phyloP scores from a whole-genome alignment of 2,888 invertebrate species.

The Dryobota labecula region DNA sequence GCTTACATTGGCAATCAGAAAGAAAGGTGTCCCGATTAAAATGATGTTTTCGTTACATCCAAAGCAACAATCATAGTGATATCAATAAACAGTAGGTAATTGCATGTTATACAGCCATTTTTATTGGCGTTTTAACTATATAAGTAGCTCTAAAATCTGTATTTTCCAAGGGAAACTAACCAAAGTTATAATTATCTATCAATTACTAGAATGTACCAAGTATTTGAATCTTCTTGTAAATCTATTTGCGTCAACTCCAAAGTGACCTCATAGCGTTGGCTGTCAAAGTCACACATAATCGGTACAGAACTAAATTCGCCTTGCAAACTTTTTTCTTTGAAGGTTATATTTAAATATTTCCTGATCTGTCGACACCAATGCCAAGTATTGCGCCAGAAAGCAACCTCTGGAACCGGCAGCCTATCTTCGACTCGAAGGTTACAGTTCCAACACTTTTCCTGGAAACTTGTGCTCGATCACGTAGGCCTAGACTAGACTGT shows the following conservation, averaged over 20 bases:
- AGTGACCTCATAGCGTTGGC: constrained; percentile 48
- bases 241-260: constrained; percentile 47
- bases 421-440: constrained; percentile 69
- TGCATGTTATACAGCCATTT: not conserved
- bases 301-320: constrained; percentile 65
- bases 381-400: constrained; percentile 76
- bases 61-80: constrained; percentile 26
- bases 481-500: constrained; percentile 48
- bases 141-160: constrained; percentile 4
- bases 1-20: not conserved
- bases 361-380: constrained; percentile 76
- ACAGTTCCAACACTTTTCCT: constrained; percentile 64
- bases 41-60: not conserved
- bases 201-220: not conserved
- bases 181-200: not conserved
- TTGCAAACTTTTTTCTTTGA: constrained; percentile 75
- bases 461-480: constrained; percentile 67
- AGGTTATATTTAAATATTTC: constrained; percentile 75
- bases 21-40: not conserved
- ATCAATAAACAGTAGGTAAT: constrained; percentile 3
- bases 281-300: constrained; percentile 54
- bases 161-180: constrained; percentile 1
- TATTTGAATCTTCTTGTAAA: constrained; percentile 42
- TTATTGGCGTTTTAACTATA: constrained; percentile 16
- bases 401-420: constrained; percentile 73